phyloP scores from a whole-genome alignment of 1,140 invertebrate genomes.

The Drosophila biarmipes region DNA sequence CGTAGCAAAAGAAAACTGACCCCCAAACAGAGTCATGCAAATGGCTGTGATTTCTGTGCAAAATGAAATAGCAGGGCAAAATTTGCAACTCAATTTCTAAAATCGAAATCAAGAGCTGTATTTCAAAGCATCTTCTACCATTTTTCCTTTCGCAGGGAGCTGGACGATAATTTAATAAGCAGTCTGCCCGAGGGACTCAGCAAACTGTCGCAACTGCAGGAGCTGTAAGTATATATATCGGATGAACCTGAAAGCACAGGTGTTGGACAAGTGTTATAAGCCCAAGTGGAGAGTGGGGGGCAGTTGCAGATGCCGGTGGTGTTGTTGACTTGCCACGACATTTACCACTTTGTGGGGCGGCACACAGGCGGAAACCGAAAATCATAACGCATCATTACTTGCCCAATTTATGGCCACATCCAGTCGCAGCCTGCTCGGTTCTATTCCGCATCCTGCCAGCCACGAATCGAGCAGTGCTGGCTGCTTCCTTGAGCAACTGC shows the following conservation, averaged over 20 bases:
- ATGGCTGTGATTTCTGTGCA: constrained; percentile 9
- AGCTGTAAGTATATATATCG: constrained; percentile 87
- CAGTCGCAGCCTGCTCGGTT: constrained; percentile 29
- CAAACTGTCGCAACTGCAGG: constrained; percentile 88
- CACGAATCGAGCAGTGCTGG: constrained; percentile 27
- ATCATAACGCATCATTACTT: constrained; percentile 84
- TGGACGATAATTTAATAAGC: constrained; percentile 90
- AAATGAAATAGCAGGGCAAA: constrained; percentile 15
- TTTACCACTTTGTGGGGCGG: constrained; percentile 67
- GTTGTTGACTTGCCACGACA: constrained; percentile 59
- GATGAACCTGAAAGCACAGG: constrained; percentile 36
- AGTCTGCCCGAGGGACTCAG: constrained; percentile 88
- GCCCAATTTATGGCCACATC: constrained; percentile 71
- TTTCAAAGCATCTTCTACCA: constrained; percentile 35
- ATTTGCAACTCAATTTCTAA: constrained; percentile 61
- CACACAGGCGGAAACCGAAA: constrained; percentile 78
- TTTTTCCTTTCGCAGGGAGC: constrained; percentile 86
- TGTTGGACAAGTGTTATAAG: constrained; percentile 59
- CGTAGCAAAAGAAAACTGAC: constrained; percentile 56
- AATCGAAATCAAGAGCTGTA: constrained; percentile 53
- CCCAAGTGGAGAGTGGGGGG: constrained; percentile 3
- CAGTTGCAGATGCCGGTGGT: constrained; percentile 10
- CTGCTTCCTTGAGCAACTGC: constrained; percentile 25
- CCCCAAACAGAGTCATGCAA: constrained; percentile 54
- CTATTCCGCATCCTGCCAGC: constrained; percentile 12